phyloP scores from a whole-genome alignment of 2,888 invertebrate species.

The Gibbula magus region DNA sequence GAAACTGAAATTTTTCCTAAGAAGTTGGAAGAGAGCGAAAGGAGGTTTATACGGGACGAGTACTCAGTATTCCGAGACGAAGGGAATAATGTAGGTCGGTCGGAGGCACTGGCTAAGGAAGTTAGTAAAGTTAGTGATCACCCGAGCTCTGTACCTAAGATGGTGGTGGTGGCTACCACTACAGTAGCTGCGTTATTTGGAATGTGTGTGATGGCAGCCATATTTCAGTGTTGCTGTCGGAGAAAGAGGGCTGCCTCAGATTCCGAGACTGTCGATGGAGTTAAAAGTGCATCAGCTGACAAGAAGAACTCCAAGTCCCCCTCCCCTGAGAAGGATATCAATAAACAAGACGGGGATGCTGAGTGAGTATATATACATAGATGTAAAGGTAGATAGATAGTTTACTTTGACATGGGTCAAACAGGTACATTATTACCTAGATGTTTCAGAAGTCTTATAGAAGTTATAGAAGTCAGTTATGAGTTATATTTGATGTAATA shows the following conservation, averaged over 20 bases:
- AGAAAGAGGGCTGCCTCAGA: slow-evolving; percentile 39
- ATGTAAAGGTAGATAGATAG: background rate
- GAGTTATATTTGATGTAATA: no score
- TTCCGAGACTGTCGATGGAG: slow-evolving; percentile 32
- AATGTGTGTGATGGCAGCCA: slow-evolving; percentile 60
- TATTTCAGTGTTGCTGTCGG: slow-evolving; percentile 68
- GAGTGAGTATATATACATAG: background rate
- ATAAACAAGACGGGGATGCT: slow-evolving; percentile 1
- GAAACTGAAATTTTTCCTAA: background rate
- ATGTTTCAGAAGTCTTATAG: no score
- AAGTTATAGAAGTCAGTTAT: no score
- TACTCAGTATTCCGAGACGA: background rate
- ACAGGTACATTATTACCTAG: no score
- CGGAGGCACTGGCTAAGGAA: slow-evolving; percentile 40
- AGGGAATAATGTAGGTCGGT: slow-evolving; percentile 6
- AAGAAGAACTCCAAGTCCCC: slow-evolving; percentile 29
- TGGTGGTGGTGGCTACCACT: slow-evolving; percentile 53
- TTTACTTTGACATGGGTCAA: background rate
- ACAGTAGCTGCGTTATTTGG: slow-evolving; percentile 58
- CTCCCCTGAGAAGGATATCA: slow-evolving; percentile 25
- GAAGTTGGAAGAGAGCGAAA: background rate
- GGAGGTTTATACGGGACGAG: background rate
- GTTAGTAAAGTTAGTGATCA: slow-evolving; percentile 14
- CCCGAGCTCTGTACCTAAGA: slow-evolving; percentile 36
- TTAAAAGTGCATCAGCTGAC: slow-evolving; percentile 19